Evolutionary conservation across 2,113 vertebrate species (phyloP), one percentile per base, ranked within the genome.

Genomic region (Carlito syrichta): DNA sequence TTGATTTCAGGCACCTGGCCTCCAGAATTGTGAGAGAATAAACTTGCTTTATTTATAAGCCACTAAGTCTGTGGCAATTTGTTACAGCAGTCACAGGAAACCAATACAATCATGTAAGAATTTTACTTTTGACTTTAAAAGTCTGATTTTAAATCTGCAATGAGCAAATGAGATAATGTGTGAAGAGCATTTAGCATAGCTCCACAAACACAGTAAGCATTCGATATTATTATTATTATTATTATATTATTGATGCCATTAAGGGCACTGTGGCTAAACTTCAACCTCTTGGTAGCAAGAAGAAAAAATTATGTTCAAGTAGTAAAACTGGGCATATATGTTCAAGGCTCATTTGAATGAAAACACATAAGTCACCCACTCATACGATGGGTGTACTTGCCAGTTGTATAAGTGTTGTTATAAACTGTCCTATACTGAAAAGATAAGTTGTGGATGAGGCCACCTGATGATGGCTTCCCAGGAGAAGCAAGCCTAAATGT

Each of bases 71-170:
- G 68, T 69, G 74, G 40, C 38, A 91, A 89, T 95, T 45, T 96
- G n/a, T 83, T 56, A 79, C 1, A 96, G 43, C n/a, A 86, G 91
- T 38, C 54, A 89, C 9, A 73, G 50, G 69, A 93, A 95, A 93
- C 35, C 48, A 93, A 88, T 6, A 60, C 5, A 84, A 86, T 38
- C 45, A 89, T 45, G 14, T 17, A 81, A 66, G n/a, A 38, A 76
- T 62, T 96, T 93, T 32, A 74, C 12, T 90, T n/a, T 86, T 76
- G 25, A 86, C 50, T 88, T 94, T 52, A 81, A 86, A 95, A 81
- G 74, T 30, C 32, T 93, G 27, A 66, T 54, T 68, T 86, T 52
- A 77, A 81, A 73, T 73, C 25, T 11, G 16, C 63, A 82, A 91
- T 73, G 16, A 85, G 45, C 56, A 91, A 91, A n/a, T 81, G 45